Evolutionary conservation across 2,888 invertebrate genomes (phyloP).

Genomic region (Hyposoter didymator): DNA sequence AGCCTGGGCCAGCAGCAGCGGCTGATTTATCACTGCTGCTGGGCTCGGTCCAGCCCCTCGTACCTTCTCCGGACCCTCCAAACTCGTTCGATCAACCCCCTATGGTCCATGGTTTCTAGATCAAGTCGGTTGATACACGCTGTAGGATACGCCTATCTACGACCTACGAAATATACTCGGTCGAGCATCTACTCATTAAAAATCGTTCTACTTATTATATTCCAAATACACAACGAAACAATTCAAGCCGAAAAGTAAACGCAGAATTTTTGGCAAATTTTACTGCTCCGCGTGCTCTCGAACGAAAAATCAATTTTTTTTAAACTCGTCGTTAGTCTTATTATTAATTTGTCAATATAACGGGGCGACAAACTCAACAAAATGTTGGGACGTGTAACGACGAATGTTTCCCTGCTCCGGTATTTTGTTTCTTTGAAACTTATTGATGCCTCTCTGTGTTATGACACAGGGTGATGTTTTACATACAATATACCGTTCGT

Average conservation of each 20-base stretch:
- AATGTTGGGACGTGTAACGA: slow-evolving; percentile 35
- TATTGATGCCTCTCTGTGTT: slow-evolving; percentile 50
- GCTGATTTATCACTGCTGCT: slow-evolving; percentile 72
- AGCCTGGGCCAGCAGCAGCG: slow-evolving; percentile 55
- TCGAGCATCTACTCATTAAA: not conserved
- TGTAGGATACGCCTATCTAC: slow-evolving; percentile 60
- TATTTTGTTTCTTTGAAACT: slow-evolving; percentile 40
- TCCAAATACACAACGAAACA: not conserved
- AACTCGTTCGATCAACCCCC: slow-evolving; percentile 73
- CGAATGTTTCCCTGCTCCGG: not conserved
- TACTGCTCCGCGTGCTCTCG: too few relatives aligned
- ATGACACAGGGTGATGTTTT: slow-evolving; percentile 58
- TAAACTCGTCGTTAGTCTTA: not conserved
- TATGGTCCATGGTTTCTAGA: slow-evolving; percentile 75
- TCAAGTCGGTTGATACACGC: slow-evolving; percentile 72
- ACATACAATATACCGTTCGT: slow-evolving; percentile 54
- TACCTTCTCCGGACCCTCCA: slow-evolving; percentile 70
- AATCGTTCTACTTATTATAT: not conserved
- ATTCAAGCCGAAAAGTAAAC: not conserved
- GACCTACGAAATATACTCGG: slow-evolving; percentile 42
- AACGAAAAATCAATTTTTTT: not conserved
- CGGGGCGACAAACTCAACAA: not conserved
- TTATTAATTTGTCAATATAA: not conserved
- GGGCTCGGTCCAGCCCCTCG: slow-evolving; percentile 63
- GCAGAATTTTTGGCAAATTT: too few relatives aligned